A percentile compares a stretch with the other conserved stretches of the same genome.
Evolutionary conservation across 1,140 invertebrate genomes (phyloP).

Genomic region (Drosophila sulfurigaster): DNA sequence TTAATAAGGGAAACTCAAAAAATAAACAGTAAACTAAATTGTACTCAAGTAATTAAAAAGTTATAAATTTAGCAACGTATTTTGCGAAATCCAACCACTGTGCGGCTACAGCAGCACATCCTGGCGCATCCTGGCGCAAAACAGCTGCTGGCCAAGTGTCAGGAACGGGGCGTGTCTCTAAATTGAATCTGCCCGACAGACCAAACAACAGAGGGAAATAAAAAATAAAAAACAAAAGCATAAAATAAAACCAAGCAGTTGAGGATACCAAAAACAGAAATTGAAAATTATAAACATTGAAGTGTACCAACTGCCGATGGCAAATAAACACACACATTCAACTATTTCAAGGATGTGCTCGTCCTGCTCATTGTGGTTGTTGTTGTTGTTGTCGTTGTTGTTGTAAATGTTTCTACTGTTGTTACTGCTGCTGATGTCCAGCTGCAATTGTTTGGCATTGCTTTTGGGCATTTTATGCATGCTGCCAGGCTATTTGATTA

Average conservation of each 20-base stretch:
- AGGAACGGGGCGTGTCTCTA: constrained; percentile 50
- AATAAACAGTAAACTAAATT: no score
- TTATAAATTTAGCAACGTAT: no score
- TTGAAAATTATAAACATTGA: constrained; percentile 72
- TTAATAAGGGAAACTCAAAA: no score
- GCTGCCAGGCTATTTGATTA: constrained; percentile 19
- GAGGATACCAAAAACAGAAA: constrained; percentile 55
- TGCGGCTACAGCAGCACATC: constrained; percentile 53
- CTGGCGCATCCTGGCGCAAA: constrained; percentile 49
- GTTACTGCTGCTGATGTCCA: not conserved
- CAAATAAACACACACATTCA: constrained; percentile 30
- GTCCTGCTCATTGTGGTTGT: not conserved
- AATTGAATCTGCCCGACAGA: constrained; percentile 68
- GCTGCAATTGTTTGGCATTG: constrained; percentile 18
- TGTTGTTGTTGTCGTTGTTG: not conserved
- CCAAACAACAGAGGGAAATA: constrained; percentile 7
- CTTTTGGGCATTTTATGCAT: constrained; percentile 6
- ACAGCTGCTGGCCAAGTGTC: constrained; percentile 78
- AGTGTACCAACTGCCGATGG: constrained; percentile 34
- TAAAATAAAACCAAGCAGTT: constrained; percentile 48
- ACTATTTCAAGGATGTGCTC: constrained; percentile 1
- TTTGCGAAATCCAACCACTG: no score
- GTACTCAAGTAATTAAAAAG: no score
- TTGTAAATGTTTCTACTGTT: no score
- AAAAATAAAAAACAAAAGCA: not conserved